Conservation (phyloP, 2,113 vertebrate species). For the Nibea albiflora region DNA sequence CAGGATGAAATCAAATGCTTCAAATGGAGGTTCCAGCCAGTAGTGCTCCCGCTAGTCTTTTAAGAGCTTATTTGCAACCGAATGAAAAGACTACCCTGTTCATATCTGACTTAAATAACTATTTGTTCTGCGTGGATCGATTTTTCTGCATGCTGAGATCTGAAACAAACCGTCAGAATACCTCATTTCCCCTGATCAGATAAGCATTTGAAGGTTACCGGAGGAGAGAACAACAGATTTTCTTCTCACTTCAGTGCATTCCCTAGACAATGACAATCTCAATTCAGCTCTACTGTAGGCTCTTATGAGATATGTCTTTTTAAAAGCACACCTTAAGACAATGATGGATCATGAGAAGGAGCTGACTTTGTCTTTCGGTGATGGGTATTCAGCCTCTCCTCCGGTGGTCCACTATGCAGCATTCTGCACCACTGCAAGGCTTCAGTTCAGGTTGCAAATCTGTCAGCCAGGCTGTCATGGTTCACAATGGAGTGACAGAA, state of each 20-base stretch:
- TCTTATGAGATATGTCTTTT: conserved; percentile 20
- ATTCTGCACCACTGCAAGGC: conserved; percentile 70
- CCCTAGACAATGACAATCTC: conserved; percentile 25
- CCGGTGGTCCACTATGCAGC: conserved; percentile 68
- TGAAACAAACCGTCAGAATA: conserved; percentile 56
- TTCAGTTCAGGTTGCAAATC: conserved; percentile 69
- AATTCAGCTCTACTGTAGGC: conserved; percentile 24
- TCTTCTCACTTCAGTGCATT: conserved; percentile 24
- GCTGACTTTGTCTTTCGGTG: conserved; percentile 57
- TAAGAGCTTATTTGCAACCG: conserved; percentile 55
- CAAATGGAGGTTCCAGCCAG: conserved; percentile 54
- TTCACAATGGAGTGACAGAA: conserved; percentile 72
- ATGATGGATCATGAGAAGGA: conserved; percentile 47
- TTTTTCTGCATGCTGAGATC: conserved; percentile 57
- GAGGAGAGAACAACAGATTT: conserved; percentile 42
- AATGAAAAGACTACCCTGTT: conserved; percentile 49
- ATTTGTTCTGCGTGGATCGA: conserved; percentile 51
- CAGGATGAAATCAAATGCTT: conserved; percentile 62
- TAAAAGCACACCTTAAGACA: conserved; percentile 49
- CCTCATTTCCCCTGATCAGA: conserved; percentile 48
- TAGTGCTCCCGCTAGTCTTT: conserved; percentile 31
- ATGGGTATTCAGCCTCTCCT: conserved; percentile 61
- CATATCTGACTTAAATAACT: conserved; percentile 52
- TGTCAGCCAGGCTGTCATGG: conserved; percentile 65
- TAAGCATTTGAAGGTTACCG: conserved; percentile 60